These are phyloP conservation scores for Solen grandis DNA, from an alignment of 1,140 invertebrate species.

Conservation along the genomic window DNA sequence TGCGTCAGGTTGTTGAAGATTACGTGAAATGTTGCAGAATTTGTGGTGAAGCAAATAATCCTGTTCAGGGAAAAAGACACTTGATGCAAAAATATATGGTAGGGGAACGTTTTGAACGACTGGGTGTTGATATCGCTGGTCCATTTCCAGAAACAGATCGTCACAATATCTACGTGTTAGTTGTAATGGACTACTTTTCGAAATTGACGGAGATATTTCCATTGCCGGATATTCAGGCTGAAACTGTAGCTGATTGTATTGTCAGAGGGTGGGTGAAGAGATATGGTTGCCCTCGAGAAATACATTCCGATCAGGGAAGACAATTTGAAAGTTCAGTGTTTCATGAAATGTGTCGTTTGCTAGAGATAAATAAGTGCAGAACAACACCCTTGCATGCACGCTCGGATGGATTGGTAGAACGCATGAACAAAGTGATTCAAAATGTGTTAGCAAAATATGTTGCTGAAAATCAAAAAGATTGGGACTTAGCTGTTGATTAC, in stretches of 20 bases:
- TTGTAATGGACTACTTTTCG: slow-evolving; percentile 33
- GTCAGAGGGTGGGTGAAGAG: too few species aligned
- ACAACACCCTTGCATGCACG: slow-evolving; percentile 19
- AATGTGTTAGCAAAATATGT: too few species aligned
- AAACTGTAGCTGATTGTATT: too few species aligned
- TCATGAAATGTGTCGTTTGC: slow-evolving; percentile 18
- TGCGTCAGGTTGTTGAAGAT: slow-evolving; percentile 5
- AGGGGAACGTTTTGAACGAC: slow-evolving; percentile 27
- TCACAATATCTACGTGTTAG: slow-evolving; percentile 15
- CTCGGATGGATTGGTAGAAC: slow-evolving; percentile 13
- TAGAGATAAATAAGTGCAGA: slow-evolving; percentile 14
- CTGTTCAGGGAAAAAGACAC: not conserved
- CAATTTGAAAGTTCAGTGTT: too few species aligned
- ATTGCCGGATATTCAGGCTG: slow-evolving; percentile 17
- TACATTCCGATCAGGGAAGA: too few species aligned
- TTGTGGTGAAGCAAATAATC: slow-evolving; percentile 21
- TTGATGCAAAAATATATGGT: slow-evolving; percentile 11
- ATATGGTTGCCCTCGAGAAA: too few species aligned
- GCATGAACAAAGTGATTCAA: too few species aligned
- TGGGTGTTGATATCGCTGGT: too few species aligned
- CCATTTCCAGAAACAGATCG: slow-evolving; percentile 8
- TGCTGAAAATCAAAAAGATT: too few species aligned
- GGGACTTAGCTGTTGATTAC: too few species aligned
- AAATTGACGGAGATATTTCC: slow-evolving; percentile 40
- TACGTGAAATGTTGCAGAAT: slow-evolving; percentile 2